These are phyloP conservation scores for Hydrolagus colliei DNA, from an alignment of 2,797 vertebrate genomes.

Conservation along the genomic window DNA sequence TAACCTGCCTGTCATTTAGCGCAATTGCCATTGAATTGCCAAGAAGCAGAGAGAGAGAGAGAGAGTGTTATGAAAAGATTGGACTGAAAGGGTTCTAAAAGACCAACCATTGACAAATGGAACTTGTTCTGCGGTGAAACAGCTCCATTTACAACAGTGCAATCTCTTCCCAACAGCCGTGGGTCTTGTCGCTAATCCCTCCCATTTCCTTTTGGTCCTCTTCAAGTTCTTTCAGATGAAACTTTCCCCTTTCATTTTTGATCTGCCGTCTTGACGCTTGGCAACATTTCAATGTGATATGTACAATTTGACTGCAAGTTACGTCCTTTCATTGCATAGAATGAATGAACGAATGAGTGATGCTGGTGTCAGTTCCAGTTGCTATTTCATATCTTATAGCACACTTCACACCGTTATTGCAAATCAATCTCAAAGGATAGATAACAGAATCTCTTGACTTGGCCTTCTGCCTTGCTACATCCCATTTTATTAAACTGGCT, in stretches of 20 bases:
- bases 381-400: constrained; percentile 4
- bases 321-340: not conserved
- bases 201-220: not conserved
- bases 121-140: too few species aligned
- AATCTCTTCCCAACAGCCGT: not conserved
- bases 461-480: not conserved
- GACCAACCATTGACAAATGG: too few species aligned
- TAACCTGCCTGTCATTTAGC: too few species aligned
- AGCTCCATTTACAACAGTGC: too few species aligned
- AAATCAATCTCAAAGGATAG: constrained; percentile 8
- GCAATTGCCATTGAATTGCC: too few species aligned
- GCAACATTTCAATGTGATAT: not conserved
- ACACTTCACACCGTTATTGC: constrained; percentile 5
- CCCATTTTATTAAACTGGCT: constrained; percentile 15
- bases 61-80: too few species aligned
- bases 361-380: constrained; percentile 5
- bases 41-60: too few species aligned
- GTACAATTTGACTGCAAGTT: constrained; percentile 9
- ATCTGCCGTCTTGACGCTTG: not conserved
- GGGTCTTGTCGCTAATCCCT: not conserved
- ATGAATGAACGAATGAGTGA: not conserved
- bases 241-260: not conserved
- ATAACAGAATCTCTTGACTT: constrained; percentile 8
- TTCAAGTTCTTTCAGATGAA: not conserved
- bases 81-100: too few species aligned